A percentile compares a stretch with the other conserved stretches of the same genome.
Conservation (phyloP, 2,888 invertebrate species). For the Diarsia brunnea region DNA sequence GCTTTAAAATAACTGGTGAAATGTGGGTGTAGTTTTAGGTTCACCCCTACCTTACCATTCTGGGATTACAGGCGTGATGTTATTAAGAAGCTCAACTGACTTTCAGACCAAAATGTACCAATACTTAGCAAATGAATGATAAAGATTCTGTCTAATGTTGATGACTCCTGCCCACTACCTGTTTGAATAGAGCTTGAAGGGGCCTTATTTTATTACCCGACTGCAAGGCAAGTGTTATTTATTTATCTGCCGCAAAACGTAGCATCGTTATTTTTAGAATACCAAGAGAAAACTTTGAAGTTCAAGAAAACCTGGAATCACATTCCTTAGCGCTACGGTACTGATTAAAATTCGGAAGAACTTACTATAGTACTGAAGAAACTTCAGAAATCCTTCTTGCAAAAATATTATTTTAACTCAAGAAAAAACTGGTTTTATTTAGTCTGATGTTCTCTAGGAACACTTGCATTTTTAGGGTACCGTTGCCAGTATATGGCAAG, state of each 20-base stretch:
- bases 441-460: not conserved
- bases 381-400: not conserved
- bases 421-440: not conserved
- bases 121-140: too few relatives aligned
- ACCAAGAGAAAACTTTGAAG: not conserved
- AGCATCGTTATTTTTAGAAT: not conserved
- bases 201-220: too few relatives aligned
- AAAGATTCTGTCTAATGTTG: not conserved
- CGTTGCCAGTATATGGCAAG: not conserved
- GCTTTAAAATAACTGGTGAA: too few relatives aligned
- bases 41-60: too few relatives aligned
- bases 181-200: not conserved
- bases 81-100: too few relatives aligned
- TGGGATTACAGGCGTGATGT: too few relatives aligned
- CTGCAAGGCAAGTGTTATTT: too few relatives aligned
- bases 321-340: not conserved
- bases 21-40: too few relatives aligned
- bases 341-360: not conserved
- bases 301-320: not conserved
- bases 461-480: not conserved
- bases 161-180: not conserved
- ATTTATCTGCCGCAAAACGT: not conserved
- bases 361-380: not conserved
- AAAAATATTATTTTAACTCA: not conserved
- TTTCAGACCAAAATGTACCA: too few relatives aligned